Conservation (phyloP, 1,140 invertebrate species). For the Eupristina koningsbergeri region DNA sequence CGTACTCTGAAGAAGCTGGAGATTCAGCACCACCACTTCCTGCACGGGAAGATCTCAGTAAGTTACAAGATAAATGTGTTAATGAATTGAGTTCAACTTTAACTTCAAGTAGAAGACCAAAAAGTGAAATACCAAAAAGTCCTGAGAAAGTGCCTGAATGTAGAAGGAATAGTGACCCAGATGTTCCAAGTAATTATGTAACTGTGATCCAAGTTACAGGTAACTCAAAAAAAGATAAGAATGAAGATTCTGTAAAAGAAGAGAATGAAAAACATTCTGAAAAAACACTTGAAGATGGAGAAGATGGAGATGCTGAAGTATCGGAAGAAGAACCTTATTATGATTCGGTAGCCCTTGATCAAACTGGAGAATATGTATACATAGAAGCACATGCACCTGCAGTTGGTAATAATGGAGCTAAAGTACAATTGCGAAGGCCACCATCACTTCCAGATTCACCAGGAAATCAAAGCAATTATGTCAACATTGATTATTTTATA, state of each 20-base stretch:
- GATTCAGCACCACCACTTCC: conserved; percentile 59
- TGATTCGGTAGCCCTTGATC: conserved; percentile 85
- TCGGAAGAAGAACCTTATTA: conserved; percentile 84
- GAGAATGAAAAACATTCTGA: conserved; percentile 70
- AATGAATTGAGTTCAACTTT: conserved; percentile 70
- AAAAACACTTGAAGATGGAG: conserved; percentile 66
- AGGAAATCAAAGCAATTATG: conserved; percentile 86
- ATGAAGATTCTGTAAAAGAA: conserved; percentile 65
- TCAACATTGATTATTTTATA: conserved; percentile 92
- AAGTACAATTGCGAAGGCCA: conserved; percentile 64
- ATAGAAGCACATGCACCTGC: conserved; percentile 78
- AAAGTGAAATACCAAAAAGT: conserved; percentile 70
- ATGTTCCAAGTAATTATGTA: conserved; percentile 83
- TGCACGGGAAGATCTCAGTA: conserved; percentile 68
- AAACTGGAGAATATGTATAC: conserved; percentile 85
- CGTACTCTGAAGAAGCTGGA: conserved; percentile 54
- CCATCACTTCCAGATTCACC: conserved; percentile 81
- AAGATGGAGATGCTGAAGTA: conserved; percentile 74
- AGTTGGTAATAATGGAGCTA: conserved; percentile 62
- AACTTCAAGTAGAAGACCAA: conserved; percentile 66
- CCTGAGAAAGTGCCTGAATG: conserved; percentile 69
- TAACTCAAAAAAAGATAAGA: conserved; percentile 69
- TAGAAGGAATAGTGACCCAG: conserved; percentile 70
- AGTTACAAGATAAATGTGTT: conserved; percentile 70
- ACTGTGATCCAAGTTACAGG: conserved; percentile 91